Evolutionary conservation across 2,113 vertebrate genomes (phyloP).

Genomic region (Trematomus loennbergii): DNA sequence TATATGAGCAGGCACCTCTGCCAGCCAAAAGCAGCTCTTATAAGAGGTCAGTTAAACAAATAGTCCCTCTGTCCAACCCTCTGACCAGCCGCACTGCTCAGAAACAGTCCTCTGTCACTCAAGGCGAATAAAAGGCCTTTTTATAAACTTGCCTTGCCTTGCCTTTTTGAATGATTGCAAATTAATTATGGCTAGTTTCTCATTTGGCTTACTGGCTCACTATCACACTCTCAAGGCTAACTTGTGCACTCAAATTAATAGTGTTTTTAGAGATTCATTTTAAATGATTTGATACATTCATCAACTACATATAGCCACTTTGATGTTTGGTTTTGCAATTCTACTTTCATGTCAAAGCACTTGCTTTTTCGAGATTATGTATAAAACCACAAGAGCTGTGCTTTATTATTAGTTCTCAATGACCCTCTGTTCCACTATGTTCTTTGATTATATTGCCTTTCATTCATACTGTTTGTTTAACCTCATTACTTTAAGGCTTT

Average conservation of each 20-base stretch:
- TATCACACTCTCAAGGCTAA: background rate
- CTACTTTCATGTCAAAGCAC: too few species aligned
- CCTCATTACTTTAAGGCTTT: slow-evolving; percentile 7
- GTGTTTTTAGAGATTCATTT: too few species aligned
- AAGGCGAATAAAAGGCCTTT: background rate
- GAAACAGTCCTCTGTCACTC: slow-evolving; percentile 1
- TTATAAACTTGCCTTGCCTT: background rate
- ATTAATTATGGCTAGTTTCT: background rate
- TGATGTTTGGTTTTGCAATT: too few species aligned
- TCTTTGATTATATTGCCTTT: background rate
- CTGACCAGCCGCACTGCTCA: slow-evolving; percentile 18
- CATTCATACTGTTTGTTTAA: slow-evolving; percentile 4
- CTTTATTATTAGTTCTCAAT: background rate
- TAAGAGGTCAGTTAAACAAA: slow-evolving; percentile 62
- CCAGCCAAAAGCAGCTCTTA: slow-evolving; percentile 64
- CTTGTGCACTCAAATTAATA: background rate
- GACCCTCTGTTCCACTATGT: background rate
- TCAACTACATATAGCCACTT: too few species aligned
- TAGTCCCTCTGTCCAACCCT: slow-evolving; percentile 35
- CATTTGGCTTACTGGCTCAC: background rate
- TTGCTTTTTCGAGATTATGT: too few species aligned
- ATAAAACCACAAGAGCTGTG: too few species aligned
- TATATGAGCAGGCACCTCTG: slow-evolving; percentile 45
- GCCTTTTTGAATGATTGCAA: too few species aligned
- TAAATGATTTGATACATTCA: too few species aligned